Base-by-base conservation (phyloP, 2,113 vertebrate species). In the Nansenia antarctica region DNA sequence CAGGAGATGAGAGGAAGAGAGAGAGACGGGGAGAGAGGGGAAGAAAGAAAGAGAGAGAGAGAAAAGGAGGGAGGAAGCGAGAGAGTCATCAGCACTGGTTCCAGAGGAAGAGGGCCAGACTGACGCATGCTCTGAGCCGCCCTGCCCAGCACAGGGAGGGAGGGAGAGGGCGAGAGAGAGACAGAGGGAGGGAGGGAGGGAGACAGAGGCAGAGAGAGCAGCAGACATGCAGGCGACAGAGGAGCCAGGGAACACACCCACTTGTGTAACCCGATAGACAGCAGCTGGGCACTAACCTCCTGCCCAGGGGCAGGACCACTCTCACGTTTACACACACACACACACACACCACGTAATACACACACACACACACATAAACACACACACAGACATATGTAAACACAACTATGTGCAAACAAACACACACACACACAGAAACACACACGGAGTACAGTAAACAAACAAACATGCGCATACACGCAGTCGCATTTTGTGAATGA, bases 151-250 rank as follows among this genome's bases (percentile, higher is more conserved):
- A 67, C 74, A 14, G 66, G 65, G 72, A 55, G 59, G 29, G 52
- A 34, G 62, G 55, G 70, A 34, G 70, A 67, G 74, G 76, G 69
- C 69, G 61, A 74, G 70, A 80, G 76, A 42, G 74, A 81, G 72
- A 76, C 60, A 32, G 65, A 74, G 78, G 60, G 61, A 59, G 37
- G n/a, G 11, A 18, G 64, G 49, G 57, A 70, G 29, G 29, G 57
- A 52, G 57, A 58, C 15, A 34, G 55, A 42, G 64, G 64, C 82
- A 78, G 79, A 83, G 82, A 78, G 79, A 83, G 82, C 85, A 82
- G 80, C 87, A 91, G 91, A 92, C 90, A 90, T 80, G 72, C 81
- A 90, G 90, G 87, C 91, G 85, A 86, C 89, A 88, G 86, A 80
- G 71, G 83, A 90, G 89, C 82, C 80, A 72, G 65, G 84, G 80